These are phyloP conservation scores for Eilema depressum DNA, from an alignment of 2,888 invertebrate species.

Conservation along the genomic window DNA sequence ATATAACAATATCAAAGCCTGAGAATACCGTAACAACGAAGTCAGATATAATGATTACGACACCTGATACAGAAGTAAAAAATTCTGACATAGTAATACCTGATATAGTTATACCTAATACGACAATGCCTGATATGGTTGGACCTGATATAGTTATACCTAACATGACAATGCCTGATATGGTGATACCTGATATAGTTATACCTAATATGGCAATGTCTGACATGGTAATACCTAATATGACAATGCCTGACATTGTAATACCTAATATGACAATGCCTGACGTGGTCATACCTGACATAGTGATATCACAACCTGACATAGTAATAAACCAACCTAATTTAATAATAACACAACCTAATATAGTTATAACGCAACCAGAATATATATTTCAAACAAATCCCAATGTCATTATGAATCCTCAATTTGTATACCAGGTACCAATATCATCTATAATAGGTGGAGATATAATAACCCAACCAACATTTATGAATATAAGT, in stretches of 20 bases:
- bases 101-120: neutral
- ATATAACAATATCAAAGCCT: slow-evolving; percentile 12
- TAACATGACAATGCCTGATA: neutral
- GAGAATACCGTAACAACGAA: slow-evolving; percentile 16
- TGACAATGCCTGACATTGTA: neutral
- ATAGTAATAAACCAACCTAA: slow-evolving; percentile 17
- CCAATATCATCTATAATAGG: slow-evolving; percentile 71
- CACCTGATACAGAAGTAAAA: slow-evolving; percentile 8
- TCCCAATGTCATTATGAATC: slow-evolving; percentile 74
- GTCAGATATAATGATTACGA: slow-evolving; percentile 12
- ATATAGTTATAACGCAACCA: slow-evolving; percentile 10
- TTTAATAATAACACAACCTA: slow-evolving; percentile 11
- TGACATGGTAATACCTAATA: neutral
- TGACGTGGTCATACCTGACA: neutral
- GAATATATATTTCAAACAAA: slow-evolving; percentile 55
- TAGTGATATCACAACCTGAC: neutral
- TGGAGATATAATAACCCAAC: slow-evolving; percentile 66
- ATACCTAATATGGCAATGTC: neutral
- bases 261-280: neutral
- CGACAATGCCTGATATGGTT: neutral
- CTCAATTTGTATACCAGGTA: slow-evolving; percentile 79
- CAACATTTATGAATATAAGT: slow-evolving; percentile 43
- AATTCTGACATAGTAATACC: slow-evolving; percentile 17
- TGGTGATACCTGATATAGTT: neutral
- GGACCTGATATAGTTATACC: neutral